Base-by-base conservation (phyloP, 1,140 invertebrate species). In the Asobara japonica region DNA sequence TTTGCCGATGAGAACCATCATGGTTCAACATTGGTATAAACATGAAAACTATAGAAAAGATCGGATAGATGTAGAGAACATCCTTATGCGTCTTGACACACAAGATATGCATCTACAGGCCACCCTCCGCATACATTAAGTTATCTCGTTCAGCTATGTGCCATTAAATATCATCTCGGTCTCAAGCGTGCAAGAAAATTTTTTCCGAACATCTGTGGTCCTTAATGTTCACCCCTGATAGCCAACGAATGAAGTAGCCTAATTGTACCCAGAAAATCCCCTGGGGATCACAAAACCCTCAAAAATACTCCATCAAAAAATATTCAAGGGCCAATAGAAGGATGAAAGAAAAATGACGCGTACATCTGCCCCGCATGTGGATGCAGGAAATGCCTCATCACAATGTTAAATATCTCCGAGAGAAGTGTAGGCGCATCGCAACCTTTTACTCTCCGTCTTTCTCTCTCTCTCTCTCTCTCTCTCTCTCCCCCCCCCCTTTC, bases 381-480 rank as follows among this genome's bases (percentile, higher is more conserved):
- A 72, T 76, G 77, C 84, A 85, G 83, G 85, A 86, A 85, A 77
- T 73, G 73, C 76, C 82, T 82, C 80, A 80, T 86, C 83, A 81
- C 76, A 48, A 18, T 61, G 29, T 76, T 72, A 67, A 73, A 79
- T 76, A 75, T 72, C 64, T 71, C n/a, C 18, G n/a, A 38, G 20
- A 27, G n/a, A 36, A 27, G 22, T 65, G 36, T 41, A 51, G 65
- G 13, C 48, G 31, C 18, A 45, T 41, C 31, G 27, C 25, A 18
- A 71, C 25, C 20, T 36, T 66, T 29, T 48, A 45, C 30, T 66
- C 36, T 66, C 27, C 25, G 13, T 48, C 25, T 41, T 16, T 66
- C 65, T 45, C 7, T 38, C 11, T 62, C 25, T 30, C 20, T 38
- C 38, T 36, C 51, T 36, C 27, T 25, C 48, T 36, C 30, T 38